These are phyloP conservation scores for Dryobates pubescens DNA, from an alignment of 2,797 vertebrate genomes.

Conservation along the genomic window DNA sequence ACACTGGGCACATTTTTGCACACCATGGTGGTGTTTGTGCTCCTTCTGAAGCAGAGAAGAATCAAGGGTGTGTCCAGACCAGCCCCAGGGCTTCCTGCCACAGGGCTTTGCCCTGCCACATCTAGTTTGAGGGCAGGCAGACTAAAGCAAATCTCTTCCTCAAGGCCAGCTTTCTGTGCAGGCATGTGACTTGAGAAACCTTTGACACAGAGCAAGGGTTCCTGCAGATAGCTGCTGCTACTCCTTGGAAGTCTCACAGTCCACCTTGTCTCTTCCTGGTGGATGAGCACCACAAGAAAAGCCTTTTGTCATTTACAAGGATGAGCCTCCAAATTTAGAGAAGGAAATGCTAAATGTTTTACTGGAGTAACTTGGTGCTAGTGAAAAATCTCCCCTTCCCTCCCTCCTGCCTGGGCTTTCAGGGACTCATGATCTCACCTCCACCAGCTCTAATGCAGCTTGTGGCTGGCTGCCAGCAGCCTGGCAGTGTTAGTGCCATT, in stretches of 20 bases:
- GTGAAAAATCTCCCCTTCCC: not conserved
- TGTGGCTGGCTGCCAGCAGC: conserved; percentile 28
- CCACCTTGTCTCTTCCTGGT: not conserved
- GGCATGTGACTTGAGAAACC: conserved; percentile 9
- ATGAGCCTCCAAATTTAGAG: not conserved
- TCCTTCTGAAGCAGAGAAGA: conserved; percentile 29
- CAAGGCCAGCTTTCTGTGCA: not conserved
- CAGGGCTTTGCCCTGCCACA: not conserved
- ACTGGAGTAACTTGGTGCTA: not conserved
- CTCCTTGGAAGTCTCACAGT: not conserved
- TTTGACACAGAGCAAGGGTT: conserved; percentile 3
- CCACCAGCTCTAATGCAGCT: not conserved
- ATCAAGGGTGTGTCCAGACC: conserved; percentile 52
- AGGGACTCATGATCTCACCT: not conserved
- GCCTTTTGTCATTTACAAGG: not conserved
- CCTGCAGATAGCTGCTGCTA: not conserved
- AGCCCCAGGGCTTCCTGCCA: conserved; percentile 36
- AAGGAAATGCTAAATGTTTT: not conserved
- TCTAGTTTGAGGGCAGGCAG: conserved; percentile 11
- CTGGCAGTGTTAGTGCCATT: not conserved
- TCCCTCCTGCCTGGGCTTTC: not conserved
- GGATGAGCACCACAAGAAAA: not conserved
- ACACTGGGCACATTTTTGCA: not conserved
- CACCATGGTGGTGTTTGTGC: not conserved
- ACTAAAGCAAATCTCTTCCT: not conserved